Conservation (phyloP, 2,797 vertebrate species). For the Cynodonichthys magdalenae region DNA sequence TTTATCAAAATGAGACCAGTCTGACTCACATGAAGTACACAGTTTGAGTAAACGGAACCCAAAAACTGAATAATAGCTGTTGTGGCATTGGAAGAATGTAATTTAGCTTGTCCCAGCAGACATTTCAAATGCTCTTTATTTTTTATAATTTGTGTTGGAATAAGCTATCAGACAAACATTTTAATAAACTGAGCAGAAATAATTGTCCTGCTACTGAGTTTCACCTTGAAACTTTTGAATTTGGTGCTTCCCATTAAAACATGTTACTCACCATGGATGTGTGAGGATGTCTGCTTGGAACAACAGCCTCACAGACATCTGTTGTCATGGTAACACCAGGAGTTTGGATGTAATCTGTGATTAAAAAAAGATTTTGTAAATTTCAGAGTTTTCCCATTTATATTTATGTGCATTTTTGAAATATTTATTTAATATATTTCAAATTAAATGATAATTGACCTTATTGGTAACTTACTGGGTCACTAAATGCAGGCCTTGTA, state of each 20-base stretch:
- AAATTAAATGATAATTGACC: too few relatives aligned
- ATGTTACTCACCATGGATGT: conserved; percentile 68
- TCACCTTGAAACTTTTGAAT: background rate
- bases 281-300: conserved; percentile 44
- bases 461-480: too few relatives aligned
- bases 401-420: background rate
- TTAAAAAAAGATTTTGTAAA: conserved; percentile 20
- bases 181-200: background rate
- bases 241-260: background rate
- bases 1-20: background rate
- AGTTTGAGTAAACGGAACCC: background rate
- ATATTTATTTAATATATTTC: too few relatives aligned
- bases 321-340: conserved; percentile 51
- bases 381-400: conserved; percentile 1
- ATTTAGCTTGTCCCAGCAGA: conserved; percentile 9
- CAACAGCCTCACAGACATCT: conserved; percentile 55
- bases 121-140: background rate
- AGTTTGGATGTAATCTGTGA: conserved; percentile 45
- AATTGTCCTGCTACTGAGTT: background rate
- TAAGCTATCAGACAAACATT: background rate
- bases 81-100: background rate
- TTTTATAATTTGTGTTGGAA: background rate
- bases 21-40: background rate
- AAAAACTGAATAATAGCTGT: conserved; percentile 3
- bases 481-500: too few relatives aligned